A percentile compares a stretch with the other conserved stretches of the same genome.
These are phyloP conservation scores for Rhodinocichla rosea DNA, from an alignment of 2,113 vertebrate genomes.

Conservation along the genomic window DNA sequence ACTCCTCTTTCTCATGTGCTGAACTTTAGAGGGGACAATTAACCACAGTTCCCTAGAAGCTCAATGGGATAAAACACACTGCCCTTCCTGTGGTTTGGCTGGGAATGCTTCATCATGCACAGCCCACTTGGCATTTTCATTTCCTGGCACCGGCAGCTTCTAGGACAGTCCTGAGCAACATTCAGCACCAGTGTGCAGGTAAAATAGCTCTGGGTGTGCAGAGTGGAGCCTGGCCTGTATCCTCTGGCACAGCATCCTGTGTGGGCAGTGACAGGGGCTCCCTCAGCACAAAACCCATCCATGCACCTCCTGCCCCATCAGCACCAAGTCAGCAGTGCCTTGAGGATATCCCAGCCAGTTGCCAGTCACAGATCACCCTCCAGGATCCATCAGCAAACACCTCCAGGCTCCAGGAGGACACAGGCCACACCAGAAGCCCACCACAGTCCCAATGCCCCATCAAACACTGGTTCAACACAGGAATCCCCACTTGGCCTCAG, in stretches of 20 bases:
- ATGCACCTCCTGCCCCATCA: not conserved
- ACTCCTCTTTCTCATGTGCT: not conserved
- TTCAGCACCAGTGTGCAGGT: not conserved
- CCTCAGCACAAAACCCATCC: not conserved
- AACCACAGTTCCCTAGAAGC: not conserved
- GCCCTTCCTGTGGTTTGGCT: not conserved
- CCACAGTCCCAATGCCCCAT: not conserved
- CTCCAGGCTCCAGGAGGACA: not conserved
- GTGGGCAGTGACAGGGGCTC: not conserved
- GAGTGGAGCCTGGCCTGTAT: not conserved
- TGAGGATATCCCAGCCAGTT: rapidly evolving
- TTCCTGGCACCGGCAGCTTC: not conserved
- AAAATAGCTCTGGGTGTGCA: not conserved
- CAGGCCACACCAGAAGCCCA: not conserved
- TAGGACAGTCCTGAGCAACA: not conserved
- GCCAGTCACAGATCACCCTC: not conserved
- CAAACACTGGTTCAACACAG: not conserved
- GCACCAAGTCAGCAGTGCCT: not conserved
- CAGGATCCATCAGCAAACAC: not conserved
- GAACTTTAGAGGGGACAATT: not conserved
- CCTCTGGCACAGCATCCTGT: not conserved
- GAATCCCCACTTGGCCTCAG: not conserved
- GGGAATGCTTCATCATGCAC: not conserved
- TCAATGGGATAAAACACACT: not conserved
- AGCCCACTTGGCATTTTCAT: not conserved